A percentile compares a stretch with the other conserved stretches of the same genome.
Evolutionary conservation across 2,113 vertebrate genomes (phyloP).

Genomic region (Chaetops frenatus): DNA sequence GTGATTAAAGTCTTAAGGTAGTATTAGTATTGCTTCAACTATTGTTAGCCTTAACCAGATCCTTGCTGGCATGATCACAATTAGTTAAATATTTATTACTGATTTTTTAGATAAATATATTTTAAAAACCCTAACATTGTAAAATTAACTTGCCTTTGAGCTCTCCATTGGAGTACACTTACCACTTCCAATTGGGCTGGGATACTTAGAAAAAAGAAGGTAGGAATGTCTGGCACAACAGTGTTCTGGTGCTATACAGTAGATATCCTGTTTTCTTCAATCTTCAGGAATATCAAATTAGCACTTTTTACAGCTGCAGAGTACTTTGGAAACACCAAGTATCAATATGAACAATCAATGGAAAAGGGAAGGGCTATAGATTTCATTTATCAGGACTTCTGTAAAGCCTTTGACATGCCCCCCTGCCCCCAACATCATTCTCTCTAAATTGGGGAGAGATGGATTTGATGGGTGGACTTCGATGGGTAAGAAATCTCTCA

Average conservation of each 20-base stretch:
- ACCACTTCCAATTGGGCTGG: fast-evolving
- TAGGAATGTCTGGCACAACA: not conserved
- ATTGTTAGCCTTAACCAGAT: not conserved
- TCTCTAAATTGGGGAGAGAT: not conserved
- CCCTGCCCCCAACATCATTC: not conserved
- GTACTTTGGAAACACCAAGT: not conserved
- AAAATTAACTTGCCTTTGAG: not conserved
- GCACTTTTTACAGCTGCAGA: not conserved
- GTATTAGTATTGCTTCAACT: not conserved
- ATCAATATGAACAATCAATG: not conserved
- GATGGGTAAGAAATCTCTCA: not conserved
- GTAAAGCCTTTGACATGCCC: not conserved
- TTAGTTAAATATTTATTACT: not conserved
- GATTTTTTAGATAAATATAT: not conserved
- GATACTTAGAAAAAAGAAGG: not conserved
- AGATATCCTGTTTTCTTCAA: not conserved
- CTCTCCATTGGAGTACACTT: not conserved
- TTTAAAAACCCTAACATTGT: fast-evolving
- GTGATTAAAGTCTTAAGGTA: no score
- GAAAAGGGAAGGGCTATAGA: not conserved
- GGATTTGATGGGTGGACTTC: not conserved
- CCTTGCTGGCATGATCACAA: not conserved
- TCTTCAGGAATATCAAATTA: not conserved
- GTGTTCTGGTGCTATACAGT: no score
- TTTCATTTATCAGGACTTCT: not conserved